These are phyloP conservation scores for Syndactyla subalaris DNA, from an alignment of 2,797 vertebrate genomes.

Conservation along the genomic window DNA sequence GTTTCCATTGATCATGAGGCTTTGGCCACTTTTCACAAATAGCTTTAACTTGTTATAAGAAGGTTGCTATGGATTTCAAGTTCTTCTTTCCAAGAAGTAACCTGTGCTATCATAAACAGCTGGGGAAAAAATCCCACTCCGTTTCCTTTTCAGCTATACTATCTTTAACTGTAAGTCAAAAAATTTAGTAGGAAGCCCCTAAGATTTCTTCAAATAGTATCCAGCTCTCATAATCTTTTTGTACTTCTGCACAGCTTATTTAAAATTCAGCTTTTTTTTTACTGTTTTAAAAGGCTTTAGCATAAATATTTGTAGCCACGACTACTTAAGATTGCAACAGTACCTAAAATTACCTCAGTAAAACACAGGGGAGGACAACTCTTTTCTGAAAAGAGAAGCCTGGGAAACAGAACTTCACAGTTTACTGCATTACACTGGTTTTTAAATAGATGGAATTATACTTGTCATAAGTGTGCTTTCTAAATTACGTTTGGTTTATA, in stretches of 20 bases:
- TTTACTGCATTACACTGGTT: not conserved
- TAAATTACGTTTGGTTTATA: not conserved
- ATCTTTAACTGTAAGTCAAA: not conserved
- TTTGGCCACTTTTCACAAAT: not conserved
- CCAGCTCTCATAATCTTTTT: not conserved
- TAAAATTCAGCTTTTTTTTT: slow-evolving; percentile 16
- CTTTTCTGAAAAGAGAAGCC: not conserved
- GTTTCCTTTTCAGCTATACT: not conserved
- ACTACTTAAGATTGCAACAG: slow-evolving; percentile 9
- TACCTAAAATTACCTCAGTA: slow-evolving; percentile 9
- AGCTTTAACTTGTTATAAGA: not conserved
- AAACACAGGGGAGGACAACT: not conserved
- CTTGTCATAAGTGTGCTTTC: not conserved
- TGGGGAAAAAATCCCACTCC: not conserved
- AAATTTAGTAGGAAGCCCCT: not conserved
- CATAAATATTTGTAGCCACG: slow-evolving; percentile 27
- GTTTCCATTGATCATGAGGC: not conserved
- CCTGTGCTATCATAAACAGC: slow-evolving; percentile 4
- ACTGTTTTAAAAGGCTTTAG: slow-evolving; percentile 30
- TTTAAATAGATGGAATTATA: not conserved
- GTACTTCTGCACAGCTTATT: not conserved
- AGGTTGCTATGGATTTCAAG: slow-evolving; percentile 18
- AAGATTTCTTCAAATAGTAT: not conserved
- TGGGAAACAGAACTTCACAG: not conserved
- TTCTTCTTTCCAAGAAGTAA: slow-evolving; percentile 21